Evolutionary conservation across 2,888 invertebrate genomes (phyloP).

Genomic region (Stegophylla sp.): DNA sequence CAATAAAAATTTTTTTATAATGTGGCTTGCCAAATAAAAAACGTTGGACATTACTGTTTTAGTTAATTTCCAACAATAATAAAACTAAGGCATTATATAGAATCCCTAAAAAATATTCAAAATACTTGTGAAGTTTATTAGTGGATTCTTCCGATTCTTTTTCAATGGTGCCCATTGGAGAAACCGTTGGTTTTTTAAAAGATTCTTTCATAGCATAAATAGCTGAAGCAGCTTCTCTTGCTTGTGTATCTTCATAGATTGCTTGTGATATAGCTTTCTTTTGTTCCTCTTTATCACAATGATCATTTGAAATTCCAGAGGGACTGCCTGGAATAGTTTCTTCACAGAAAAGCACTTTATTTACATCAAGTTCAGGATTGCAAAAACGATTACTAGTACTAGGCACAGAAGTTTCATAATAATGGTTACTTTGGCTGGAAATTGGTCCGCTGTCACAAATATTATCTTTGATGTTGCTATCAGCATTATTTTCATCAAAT

Average conservation of each 20-base stretch:
- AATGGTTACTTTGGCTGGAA: conserved; percentile 4
- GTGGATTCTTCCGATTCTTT: conserved; percentile 1
- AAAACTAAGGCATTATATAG: too few relatives aligned
- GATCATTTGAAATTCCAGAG: conserved; percentile 70
- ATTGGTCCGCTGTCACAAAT: not conserved
- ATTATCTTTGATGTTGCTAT: not conserved
- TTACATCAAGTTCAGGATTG: conserved; percentile 26
- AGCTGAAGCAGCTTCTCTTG: conserved; percentile 9
- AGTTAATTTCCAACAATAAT: too few relatives aligned
- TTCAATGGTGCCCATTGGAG: not conserved
- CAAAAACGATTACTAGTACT: conserved; percentile 2
- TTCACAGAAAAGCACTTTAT: conserved; percentile 77
- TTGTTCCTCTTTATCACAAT: conserved; percentile 32
- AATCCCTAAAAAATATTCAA: too few relatives aligned
- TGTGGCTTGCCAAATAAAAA: too few relatives aligned
- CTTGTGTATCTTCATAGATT: conserved; percentile 15
- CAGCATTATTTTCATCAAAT: not conserved
- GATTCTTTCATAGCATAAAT: conserved; percentile 33
- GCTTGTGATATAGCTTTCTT: not conserved
- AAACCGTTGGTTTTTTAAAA: conserved; percentile 5
- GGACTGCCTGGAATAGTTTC: conserved; percentile 92
- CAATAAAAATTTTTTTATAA: too few relatives aligned
- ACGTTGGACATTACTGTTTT: too few relatives aligned
- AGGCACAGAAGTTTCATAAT: not conserved
- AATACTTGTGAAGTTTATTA: conserved; percentile 25